Percentiles rank a stretch among this genome's conserved stretches.
phyloP scores from a whole-genome alignment of 2,113 vertebrate species.

The Mesitornis unicolor region DNA sequence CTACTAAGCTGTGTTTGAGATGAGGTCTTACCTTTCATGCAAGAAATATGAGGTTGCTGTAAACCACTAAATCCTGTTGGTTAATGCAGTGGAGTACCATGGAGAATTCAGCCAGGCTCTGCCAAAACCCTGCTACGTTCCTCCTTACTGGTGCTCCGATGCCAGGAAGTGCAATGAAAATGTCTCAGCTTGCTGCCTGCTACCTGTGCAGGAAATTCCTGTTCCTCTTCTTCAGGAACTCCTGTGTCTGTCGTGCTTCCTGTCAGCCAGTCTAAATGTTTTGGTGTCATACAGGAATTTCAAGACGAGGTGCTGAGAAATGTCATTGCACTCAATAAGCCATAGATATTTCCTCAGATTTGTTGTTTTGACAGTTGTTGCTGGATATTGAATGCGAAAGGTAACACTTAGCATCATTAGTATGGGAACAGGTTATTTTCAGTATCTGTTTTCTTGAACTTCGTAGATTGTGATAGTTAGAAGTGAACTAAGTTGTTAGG shows the following conservation, averaged over 20 bases:
- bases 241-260: not conserved
- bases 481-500: not conserved
- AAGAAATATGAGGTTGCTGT: not conserved
- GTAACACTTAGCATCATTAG: not conserved
- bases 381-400: not conserved
- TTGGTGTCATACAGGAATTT: constrained; percentile 9
- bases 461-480: not conserved
- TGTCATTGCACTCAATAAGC: not conserved
- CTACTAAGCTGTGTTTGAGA: not conserved
- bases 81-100: not conserved
- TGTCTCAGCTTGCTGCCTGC: not conserved
- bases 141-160: not conserved
- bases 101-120: not conserved
- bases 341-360: not conserved
- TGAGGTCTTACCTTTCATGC: not conserved
- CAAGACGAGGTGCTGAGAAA: not conserved
- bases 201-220: constrained; percentile 60
- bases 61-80: not conserved
- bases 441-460: not conserved
- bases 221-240: constrained; percentile 47
- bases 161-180: constrained; percentile 39
- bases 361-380: not conserved
- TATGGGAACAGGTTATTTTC: not conserved
- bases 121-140: not conserved
- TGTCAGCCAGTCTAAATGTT: constrained; percentile 16